Conservation (phyloP, 1,140 invertebrate genomes). For the Callitettix versicolor region DNA sequence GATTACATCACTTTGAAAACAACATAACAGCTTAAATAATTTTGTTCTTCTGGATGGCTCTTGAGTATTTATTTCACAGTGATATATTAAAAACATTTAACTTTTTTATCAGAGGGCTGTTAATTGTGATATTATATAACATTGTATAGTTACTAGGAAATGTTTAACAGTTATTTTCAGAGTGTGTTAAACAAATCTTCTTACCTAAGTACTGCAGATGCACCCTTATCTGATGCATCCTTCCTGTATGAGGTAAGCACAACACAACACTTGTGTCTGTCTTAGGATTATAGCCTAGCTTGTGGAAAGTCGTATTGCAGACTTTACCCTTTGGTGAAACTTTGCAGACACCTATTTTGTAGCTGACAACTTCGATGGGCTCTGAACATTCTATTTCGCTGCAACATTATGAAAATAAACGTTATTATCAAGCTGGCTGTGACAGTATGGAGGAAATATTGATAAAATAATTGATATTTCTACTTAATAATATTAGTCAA, state of each 20-base stretch:
- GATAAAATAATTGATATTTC: not conserved
- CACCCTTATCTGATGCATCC: slow-evolving; percentile 98
- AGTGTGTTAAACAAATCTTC: not conserved
- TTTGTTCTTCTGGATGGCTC: too few relatives aligned
- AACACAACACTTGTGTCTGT: slow-evolving; percentile 82
- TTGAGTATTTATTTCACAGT: too few relatives aligned
- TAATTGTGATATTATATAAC: too few relatives aligned
- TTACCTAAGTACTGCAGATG: slow-evolving; percentile 87
- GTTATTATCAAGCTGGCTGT: too few relatives aligned
- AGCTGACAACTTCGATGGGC: slow-evolving; percentile 87
- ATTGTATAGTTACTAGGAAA: too few relatives aligned
- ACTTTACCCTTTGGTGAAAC: slow-evolving; percentile 83
- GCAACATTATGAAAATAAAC: slow-evolving; percentile 29
- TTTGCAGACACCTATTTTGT: slow-evolving; percentile 91
- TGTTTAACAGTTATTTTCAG: too few relatives aligned
- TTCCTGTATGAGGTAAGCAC: slow-evolving; percentile 85
- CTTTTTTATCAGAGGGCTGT: too few relatives aligned
- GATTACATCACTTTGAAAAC: too few relatives aligned
- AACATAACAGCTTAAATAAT: too few relatives aligned
- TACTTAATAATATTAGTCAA: not conserved
- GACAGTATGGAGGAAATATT: too few relatives aligned
- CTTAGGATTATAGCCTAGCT: slow-evolving; percentile 66
- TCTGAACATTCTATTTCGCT: slow-evolving; percentile 76
- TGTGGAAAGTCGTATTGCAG: slow-evolving; percentile 80
- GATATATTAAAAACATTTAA: too few relatives aligned